phyloP scores from a whole-genome alignment of 2,113 vertebrate genomes.

The Istiophorus platypterus region DNA sequence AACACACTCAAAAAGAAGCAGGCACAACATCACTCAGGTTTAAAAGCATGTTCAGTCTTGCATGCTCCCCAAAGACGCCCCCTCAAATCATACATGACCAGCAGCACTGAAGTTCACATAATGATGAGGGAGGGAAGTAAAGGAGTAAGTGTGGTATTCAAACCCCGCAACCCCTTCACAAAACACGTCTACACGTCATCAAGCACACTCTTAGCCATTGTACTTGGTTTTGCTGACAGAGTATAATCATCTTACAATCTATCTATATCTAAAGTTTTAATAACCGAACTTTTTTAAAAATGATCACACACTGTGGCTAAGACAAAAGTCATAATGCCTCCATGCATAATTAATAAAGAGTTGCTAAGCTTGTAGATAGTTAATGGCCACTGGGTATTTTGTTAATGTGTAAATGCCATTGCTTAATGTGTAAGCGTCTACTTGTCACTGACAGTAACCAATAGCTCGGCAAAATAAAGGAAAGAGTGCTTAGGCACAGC shows the following conservation, averaged over 20 bases:
- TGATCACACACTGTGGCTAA: neutral
- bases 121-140: conserved; percentile 15
- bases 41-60: conserved; percentile 47
- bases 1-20: conserved; percentile 1
- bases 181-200: neutral
- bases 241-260: neutral
- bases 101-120: conserved; percentile 57
- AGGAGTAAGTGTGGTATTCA: conserved; percentile 1
- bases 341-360: conserved; percentile 9
- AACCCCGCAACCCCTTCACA: neutral
- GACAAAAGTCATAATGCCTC: neutral
- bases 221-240: neutral
- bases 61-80: conserved; percentile 44
- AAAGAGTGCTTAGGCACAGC: conserved; percentile 37
- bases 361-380: conserved; percentile 6
- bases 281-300: neutral
- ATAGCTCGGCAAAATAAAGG: conserved; percentile 36
- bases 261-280: neutral
- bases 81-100: conserved; percentile 64
- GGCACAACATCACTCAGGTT: conserved; percentile 9
- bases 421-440: neutral
- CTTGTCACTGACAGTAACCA: conserved; percentile 44
- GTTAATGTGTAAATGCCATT: conserved; percentile 4
- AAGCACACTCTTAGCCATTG: neutral
- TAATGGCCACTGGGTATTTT: conserved; percentile 17